These are phyloP conservation scores for Thamnaconus septentrionalis DNA, from an alignment of 2,113 vertebrate genomes.

Conservation along the genomic window DNA sequence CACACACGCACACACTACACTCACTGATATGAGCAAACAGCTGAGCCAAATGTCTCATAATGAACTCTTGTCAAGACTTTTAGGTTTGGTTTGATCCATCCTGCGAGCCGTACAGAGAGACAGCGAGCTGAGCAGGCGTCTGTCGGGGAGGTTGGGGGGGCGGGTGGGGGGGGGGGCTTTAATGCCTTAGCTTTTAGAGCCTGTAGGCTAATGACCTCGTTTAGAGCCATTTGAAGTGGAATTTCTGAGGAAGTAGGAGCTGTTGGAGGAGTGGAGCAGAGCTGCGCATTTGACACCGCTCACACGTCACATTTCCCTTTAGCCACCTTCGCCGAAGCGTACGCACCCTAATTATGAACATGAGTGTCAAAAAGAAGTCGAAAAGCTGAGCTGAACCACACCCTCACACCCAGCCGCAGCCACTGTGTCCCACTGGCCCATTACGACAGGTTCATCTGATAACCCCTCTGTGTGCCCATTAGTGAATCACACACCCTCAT, in stretches of 20 bases:
- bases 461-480: conserved; percentile 57
- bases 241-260: neutral
- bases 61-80: conserved; percentile 12
- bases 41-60: conserved; percentile 14
- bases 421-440: conserved; percentile 40
- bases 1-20: neutral
- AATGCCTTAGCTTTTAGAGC: conserved; percentile 1
- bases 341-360: neutral
- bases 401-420: neutral
- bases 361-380: neutral
- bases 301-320: neutral
- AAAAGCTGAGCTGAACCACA: neutral
- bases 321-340: conserved; percentile 1
- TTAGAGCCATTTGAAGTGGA: neutral
- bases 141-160: conserved; percentile 8
- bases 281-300: neutral
- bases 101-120: conserved; percentile 6
- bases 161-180: conserved; percentile 2
- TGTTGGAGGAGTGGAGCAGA: neutral
- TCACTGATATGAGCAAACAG: neutral
- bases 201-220: conserved; percentile 1
- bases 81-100: conserved; percentile 9
- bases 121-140: conserved; percentile 1
- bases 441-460: conserved; percentile 51
- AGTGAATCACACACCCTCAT: conserved; percentile 33